Evolutionary conservation across 1,140 invertebrate species (phyloP).

Genomic region (Tetramorium parvispinum): DNA sequence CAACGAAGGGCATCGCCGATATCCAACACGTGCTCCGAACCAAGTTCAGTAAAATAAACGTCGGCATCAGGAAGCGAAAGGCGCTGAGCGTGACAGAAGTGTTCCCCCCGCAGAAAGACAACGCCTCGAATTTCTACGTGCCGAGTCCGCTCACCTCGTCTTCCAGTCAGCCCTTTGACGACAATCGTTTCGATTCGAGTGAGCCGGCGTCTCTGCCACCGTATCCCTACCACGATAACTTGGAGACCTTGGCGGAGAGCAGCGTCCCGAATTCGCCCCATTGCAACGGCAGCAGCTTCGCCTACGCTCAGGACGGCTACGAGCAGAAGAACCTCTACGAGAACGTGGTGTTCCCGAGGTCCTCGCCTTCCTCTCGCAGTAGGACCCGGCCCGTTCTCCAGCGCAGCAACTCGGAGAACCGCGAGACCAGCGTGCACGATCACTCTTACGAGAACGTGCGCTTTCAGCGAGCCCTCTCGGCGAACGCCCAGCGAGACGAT

Average conservation of each 20-base stretch:
- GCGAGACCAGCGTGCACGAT: slow-evolving; percentile 53
- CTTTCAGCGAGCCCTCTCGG: slow-evolving; percentile 56
- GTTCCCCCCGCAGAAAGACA: slow-evolving; percentile 84
- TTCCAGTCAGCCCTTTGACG: slow-evolving; percentile 73
- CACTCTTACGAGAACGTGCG: slow-evolving; percentile 75
- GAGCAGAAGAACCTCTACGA: slow-evolving; percentile 71
- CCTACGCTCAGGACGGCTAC: slow-evolving; percentile 64
- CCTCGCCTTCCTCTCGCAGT: slow-evolving; percentile 55
- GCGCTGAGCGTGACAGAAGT: slow-evolving; percentile 89
- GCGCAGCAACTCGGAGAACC: slow-evolving; percentile 75
- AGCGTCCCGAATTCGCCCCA: slow-evolving; percentile 79
- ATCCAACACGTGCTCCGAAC: slow-evolving; percentile 88
- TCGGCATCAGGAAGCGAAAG: slow-evolving; percentile 88
- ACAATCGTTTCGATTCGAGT: slow-evolving; percentile 69
- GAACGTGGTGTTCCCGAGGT: slow-evolving; percentile 61
- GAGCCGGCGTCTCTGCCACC: slow-evolving; percentile 78
- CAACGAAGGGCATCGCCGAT: slow-evolving; percentile 84
- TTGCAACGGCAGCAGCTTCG: slow-evolving; percentile 64
- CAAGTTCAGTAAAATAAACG: slow-evolving; percentile 89
- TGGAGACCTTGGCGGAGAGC: slow-evolving; percentile 78
- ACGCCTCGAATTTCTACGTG: slow-evolving; percentile 88
- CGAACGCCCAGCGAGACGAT: slow-evolving; percentile 47
- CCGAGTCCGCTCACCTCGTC: slow-evolving; percentile 86
- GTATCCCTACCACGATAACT: slow-evolving; percentile 78
- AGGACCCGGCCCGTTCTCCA: slow-evolving; percentile 66